Percentiles rank a stretch among this genome's conserved stretches.
Evolutionary conservation across 1,140 invertebrate genomes (phyloP).

Genomic region (Bombus sibiricus): DNA sequence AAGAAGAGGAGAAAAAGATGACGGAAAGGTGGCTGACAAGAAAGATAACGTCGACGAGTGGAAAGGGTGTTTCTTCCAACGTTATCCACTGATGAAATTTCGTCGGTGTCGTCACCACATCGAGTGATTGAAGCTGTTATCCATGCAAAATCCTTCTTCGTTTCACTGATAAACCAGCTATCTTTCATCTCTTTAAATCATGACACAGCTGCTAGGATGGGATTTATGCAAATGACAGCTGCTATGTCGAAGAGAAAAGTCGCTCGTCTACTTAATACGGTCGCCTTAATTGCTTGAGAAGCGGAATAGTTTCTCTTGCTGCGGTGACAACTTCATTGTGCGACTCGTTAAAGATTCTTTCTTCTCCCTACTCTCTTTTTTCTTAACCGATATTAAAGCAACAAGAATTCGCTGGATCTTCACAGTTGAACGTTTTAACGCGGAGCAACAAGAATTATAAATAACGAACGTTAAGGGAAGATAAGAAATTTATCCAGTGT

Average conservation of each 20-base stretch:
- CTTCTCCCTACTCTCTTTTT: too few relatives aligned
- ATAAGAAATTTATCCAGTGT: neutral
- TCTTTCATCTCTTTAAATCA: conserved; percentile 56
- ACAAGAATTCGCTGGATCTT: conserved; percentile 5
- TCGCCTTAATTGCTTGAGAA: conserved; percentile 45
- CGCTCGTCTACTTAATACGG: conserved; percentile 43
- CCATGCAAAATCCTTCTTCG: conserved; percentile 41
- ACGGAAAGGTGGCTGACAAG: neutral
- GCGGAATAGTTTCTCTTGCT: conserved; percentile 24
- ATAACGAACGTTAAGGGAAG: neutral
- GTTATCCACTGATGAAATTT: conserved; percentile 38
- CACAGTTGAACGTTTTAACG: neutral
- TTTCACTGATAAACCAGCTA: conserved; percentile 52
- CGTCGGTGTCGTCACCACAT: conserved; percentile 21
- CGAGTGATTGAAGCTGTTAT: conserved; percentile 58
- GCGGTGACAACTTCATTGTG: conserved; percentile 19
- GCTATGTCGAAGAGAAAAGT: conserved; percentile 44
- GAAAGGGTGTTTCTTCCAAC: neutral
- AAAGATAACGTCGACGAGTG: neutral
- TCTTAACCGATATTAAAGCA: too few relatives aligned
- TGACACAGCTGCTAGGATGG: neutral
- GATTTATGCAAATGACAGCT: conserved; percentile 49
- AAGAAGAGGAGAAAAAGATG: conserved; percentile 5
- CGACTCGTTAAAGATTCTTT: neutral
- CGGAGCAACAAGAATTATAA: neutral